These are phyloP conservation scores for Glaucomys volans DNA, from an alignment of 2,113 vertebrate species.

Conservation along the genomic window DNA sequence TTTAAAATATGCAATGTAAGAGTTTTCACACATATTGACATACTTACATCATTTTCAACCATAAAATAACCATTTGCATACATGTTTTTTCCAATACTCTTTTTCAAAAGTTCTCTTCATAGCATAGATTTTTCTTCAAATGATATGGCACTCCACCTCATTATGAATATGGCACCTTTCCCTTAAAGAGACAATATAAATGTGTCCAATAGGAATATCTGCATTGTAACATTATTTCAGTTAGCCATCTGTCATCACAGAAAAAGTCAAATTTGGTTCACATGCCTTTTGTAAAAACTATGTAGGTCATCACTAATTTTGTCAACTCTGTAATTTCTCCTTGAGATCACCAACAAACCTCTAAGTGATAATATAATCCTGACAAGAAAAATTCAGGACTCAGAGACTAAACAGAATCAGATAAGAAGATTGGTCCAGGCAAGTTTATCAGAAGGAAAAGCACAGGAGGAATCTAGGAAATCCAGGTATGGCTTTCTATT, in stretches of 20 bases:
- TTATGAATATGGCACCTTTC: conserved; percentile 22
- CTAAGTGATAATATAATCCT: background rate
- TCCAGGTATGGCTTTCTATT: background rate
- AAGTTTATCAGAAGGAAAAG: background rate
- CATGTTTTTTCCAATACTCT: background rate
- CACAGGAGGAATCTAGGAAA: background rate
- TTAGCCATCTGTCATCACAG: background rate
- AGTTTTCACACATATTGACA: conserved; percentile 3
- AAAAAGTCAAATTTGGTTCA: background rate
- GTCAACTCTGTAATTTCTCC: background rate
- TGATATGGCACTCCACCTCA: background rate
- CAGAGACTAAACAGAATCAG: background rate
- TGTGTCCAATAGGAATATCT: background rate
- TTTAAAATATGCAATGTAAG: background rate
- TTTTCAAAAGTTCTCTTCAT: background rate
- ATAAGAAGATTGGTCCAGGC: background rate
- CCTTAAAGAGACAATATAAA: conserved; percentile 28
- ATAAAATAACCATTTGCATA: conserved; percentile 18
- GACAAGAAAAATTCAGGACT: background rate
- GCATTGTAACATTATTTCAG: background rate
- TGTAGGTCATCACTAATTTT: conserved; percentile 33
- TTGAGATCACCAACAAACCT: background rate
- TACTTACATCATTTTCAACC: background rate
- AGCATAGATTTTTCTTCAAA: conserved; percentile 19
- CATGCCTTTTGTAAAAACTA: background rate